Evolutionary conservation across 1,140 invertebrate genomes (phyloP), one percentile per base, ranked within the genome.

Genomic region (Drosophila arawakana): DNA sequence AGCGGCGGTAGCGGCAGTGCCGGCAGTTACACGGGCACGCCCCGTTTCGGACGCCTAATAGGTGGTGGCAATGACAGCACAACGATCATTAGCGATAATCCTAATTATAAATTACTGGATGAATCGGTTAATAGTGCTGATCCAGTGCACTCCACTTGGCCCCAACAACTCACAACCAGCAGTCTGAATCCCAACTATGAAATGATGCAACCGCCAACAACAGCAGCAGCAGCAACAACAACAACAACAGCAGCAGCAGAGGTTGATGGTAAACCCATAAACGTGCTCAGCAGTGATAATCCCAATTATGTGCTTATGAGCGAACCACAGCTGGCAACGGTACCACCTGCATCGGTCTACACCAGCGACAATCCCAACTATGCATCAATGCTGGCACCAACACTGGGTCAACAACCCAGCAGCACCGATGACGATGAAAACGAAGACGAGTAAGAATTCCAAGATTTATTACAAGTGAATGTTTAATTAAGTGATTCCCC

Each of bases 1-100:
- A 91, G 90, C 46, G 90, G 90, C 1, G 90, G 90, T 58, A 91
- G 90, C 63, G 90, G 90, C 30, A 90, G 90, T 13, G 86, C 90
- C 1, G 83, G 90, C n/a, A 91, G 90, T 18, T 91, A 83, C 46
- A 61, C 78, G 11, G 86, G 78, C 3, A 81, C 85, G 3, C 86
- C 81, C 0, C 81, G 79, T 2, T 90, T 85, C 15, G 15, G 0
- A 15, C 15, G 15, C 15, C 15, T 15, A 15, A 1, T 15, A 15
- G 15, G 47, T 11, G 21, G 60, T 4, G 60, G 68, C 69, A 72
- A 76, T 21, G 67, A 61, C 47, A 65, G 69, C 37, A 76, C 59
- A 2, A 21, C 68, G 3, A 63, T 72, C 2, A 69, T 86, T 6
- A 91, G 82, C 59, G 80, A 80, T 6, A 91, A 91, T 81, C 89